Percentiles rank a stretch among this genome's conserved stretches.
phyloP scores from a whole-genome alignment of 1,140 invertebrate species.

The Papilio machaon region DNA sequence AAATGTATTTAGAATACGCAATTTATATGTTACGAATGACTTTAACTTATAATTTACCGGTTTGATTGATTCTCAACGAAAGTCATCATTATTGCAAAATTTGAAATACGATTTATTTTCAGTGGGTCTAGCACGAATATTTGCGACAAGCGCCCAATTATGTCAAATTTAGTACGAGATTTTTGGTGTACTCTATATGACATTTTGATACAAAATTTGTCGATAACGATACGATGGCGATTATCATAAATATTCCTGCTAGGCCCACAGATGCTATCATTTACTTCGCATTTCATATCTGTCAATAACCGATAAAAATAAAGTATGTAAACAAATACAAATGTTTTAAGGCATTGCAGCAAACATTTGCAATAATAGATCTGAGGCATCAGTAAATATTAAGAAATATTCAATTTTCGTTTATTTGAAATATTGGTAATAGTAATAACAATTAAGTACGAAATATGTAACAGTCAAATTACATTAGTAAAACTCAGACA shows the following conservation, averaged over 20 bases:
- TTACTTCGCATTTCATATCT: background rate
- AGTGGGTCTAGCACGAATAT: no score
- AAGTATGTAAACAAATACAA: background rate
- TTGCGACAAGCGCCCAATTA: no score
- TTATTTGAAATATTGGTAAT: background rate
- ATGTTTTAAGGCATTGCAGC: background rate
- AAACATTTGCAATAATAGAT: background rate
- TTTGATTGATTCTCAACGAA: slow-evolving; percentile 5
- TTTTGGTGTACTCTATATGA: no score
- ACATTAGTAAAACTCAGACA: no score
- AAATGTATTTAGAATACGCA: no score
- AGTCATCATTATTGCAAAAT: background rate
- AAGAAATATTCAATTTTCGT: background rate
- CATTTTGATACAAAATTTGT: no score
- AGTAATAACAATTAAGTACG: background rate
- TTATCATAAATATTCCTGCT: no score
- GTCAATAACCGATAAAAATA: slow-evolving; percentile 10
- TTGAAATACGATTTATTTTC: slow-evolving; percentile 2
- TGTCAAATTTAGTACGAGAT: no score
- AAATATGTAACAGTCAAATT: no score
- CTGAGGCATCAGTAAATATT: background rate
- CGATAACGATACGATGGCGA: no score
- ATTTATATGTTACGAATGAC: background rate
- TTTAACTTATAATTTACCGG: background rate
- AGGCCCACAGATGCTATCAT: background rate